Base-by-base conservation (phyloP, 2,888 invertebrate species). In the Epirrita christyi region DNA sequence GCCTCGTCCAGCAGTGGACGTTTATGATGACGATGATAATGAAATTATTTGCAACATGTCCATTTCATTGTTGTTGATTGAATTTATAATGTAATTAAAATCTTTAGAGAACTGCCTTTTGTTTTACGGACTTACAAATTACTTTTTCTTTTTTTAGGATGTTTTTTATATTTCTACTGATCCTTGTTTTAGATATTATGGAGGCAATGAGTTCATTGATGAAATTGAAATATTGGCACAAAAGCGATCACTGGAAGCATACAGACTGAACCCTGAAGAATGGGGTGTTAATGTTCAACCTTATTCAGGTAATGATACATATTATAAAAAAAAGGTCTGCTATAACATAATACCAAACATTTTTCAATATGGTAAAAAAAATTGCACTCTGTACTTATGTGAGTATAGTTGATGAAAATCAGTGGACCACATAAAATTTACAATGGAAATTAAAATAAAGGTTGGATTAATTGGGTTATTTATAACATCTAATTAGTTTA, bases 201-300 rank as follows among this genome's bases (percentile, higher is more conserved):
- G 99, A 64, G 99, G 99, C 41, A 99, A 98, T 92, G 97, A 99
- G 85, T 96, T 93, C 76, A 98, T 99, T 68, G 99, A 99, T 90
- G 93, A 98, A 93, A 94, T 99, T 66, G 99, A 99, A 92, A 74
- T 95, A 32, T 84, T 99, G 52, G 97, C 98, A 52, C 98, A 98
- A 83, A 94, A 96, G 73, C 94, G 99, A 60, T 95, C 97, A 0
- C 91, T 99, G 46, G 95, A 96, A 78, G 95, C 97, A 0, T 99
- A 96, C 82, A 94, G 93, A 66, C 91, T 99, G 15, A 94, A 95
- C 71, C 93, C 96, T 0, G 96, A 96, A 55, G 93, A 97, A 82
- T 99, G 99, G 99, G 99, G 99, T 47, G 97, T 98, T 11, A 99
- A 99, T 91, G 99, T 99, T 2, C 99, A 99, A 82, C 98, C 99